Conservation (phyloP, 2,797 vertebrate genomes). For the Poecilia gillii region DNA sequence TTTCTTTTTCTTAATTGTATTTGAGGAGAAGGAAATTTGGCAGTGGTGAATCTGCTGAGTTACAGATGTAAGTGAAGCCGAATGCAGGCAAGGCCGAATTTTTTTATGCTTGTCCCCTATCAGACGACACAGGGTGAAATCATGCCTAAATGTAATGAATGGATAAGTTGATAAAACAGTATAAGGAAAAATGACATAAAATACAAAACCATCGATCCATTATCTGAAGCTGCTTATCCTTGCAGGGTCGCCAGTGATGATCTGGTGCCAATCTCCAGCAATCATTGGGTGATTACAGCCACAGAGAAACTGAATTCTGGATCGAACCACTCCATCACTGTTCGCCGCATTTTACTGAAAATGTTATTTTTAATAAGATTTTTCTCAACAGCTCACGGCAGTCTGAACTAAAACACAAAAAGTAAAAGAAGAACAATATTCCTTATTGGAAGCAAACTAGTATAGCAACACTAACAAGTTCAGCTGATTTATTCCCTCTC, state of each 20-base stretch:
- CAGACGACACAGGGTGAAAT: background rate
- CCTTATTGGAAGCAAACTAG: background rate
- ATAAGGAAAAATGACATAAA: background rate
- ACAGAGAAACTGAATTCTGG: background rate
- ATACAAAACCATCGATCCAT: background rate
- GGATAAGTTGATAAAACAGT: background rate
- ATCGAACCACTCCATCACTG: background rate
- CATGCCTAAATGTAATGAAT: background rate
- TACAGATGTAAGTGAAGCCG: background rate
- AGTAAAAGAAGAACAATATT: background rate
- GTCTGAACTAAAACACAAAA: background rate
- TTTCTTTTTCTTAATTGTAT: background rate
- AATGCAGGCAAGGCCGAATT: background rate
- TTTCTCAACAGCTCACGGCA: background rate
- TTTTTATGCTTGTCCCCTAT: background rate
- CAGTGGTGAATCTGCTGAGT: background rate
- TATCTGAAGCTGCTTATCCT: too few species aligned
- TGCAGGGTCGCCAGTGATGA: too few species aligned
- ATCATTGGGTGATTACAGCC: background rate
- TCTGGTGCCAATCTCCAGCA: too few species aligned
- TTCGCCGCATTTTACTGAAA: background rate
- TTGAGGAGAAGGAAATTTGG: background rate
- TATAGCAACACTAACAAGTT: background rate
- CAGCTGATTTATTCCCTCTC: background rate
- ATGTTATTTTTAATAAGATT: background rate